phyloP scores from a whole-genome alignment of 2,113 vertebrate species.

The Phocoena sinus region DNA sequence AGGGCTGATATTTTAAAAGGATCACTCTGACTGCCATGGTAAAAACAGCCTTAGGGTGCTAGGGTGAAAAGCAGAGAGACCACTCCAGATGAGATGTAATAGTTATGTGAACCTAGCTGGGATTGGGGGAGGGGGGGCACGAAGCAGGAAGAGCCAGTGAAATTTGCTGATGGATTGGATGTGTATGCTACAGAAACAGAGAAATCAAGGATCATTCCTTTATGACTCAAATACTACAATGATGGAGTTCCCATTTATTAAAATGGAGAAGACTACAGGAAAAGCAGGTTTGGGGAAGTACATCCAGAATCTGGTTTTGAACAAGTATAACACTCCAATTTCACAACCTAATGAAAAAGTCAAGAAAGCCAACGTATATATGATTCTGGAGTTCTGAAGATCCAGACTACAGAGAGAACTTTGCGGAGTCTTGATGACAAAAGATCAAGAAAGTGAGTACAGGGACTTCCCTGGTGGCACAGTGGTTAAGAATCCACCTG shows the following conservation, averaged over 20 bases:
- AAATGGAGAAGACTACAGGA: neutral
- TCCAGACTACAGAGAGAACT: neutral
- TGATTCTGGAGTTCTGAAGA: neutral
- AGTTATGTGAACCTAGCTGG: neutral
- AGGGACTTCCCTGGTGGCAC: too few relatives aligned
- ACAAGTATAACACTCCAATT: conserved; percentile 6
- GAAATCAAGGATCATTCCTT: neutral
- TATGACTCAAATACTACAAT: neutral
- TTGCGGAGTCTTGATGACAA: neutral
- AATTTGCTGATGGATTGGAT: neutral
- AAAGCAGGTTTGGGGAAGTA: neutral
- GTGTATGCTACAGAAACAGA: neutral
- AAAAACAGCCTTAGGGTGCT: neutral
- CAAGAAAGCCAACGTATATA: neutral
- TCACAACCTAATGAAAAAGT: neutral
- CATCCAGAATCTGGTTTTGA: neutral
- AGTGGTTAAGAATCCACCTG: too few relatives aligned
- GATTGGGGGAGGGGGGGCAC: neutral
- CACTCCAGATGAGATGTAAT: neutral
- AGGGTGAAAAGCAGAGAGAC: neutral
- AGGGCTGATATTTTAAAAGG: neutral
- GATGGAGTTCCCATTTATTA: neutral
- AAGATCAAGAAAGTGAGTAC: neutral
- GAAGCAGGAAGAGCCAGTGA: neutral
- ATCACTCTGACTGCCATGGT: neutral